phyloP scores from a whole-genome alignment of 2,113 vertebrate species.

The Oryzias javanicus region DNA sequence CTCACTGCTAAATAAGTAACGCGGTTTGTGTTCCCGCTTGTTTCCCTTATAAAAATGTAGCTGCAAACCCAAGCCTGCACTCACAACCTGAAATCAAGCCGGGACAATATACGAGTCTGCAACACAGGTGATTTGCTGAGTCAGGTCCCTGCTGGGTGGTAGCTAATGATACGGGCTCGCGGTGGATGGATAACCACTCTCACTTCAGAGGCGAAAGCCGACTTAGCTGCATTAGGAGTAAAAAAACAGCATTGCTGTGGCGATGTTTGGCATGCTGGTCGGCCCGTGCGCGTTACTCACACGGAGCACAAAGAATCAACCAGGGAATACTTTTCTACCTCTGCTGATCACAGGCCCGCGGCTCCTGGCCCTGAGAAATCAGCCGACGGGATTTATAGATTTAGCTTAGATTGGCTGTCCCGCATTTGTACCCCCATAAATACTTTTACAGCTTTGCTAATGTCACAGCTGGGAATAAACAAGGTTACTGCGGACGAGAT shows the following conservation, averaged over 20 bases:
- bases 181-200: slow-evolving; percentile 63
- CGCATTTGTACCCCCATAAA: slow-evolving; percentile 77
- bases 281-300: slow-evolving; percentile 62
- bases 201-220: slow-evolving; percentile 66
- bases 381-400: slow-evolving; percentile 78
- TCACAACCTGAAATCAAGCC: slow-evolving; percentile 25
- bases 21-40: background rate
- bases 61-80: slow-evolving; percentile 1
- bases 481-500: slow-evolving; percentile 76
- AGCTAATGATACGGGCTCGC: slow-evolving; percentile 65
- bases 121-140: slow-evolving; percentile 46
- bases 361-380: slow-evolving; percentile 76
- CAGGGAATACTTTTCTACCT: slow-evolving; percentile 72
- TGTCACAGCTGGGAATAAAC: slow-evolving; percentile 80
- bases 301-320: slow-evolving; percentile 45
- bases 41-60: slow-evolving; percentile 5
- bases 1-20: background rate
- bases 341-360: slow-evolving; percentile 70
- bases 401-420: slow-evolving; percentile 76
- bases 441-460: slow-evolving; percentile 79
- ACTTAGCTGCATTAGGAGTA: slow-evolving; percentile 64
- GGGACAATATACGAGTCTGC: slow-evolving; percentile 22
- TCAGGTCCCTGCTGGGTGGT: slow-evolving; percentile 60
- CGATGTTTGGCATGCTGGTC: slow-evolving; percentile 75
- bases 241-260: slow-evolving; percentile 43